Conservation (phyloP, 1,140 invertebrate species). For the Pararge aegeria region DNA sequence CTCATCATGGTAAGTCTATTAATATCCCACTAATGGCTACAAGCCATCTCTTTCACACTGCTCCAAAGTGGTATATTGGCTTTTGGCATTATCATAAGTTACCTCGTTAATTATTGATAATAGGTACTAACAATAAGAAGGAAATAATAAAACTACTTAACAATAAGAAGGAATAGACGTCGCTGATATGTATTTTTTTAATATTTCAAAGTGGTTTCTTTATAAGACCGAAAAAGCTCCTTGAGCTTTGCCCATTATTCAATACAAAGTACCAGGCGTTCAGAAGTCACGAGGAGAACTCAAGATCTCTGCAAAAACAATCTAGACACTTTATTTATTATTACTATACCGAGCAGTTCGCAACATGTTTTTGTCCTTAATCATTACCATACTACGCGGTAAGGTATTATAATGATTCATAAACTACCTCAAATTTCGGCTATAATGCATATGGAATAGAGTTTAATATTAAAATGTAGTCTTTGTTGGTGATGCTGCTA, state of each 20-base stretch:
- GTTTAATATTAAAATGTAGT: background rate
- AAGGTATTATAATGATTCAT: background rate
- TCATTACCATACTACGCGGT: background rate
- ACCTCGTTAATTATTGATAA: too few relatives aligned
- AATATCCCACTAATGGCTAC: too few relatives aligned
- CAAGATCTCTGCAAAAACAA: constrained; percentile 16
- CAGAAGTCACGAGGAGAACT: constrained; percentile 21
- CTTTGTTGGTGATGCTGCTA: background rate
- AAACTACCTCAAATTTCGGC: background rate
- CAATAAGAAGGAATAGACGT: too few relatives aligned
- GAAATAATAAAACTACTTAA: too few relatives aligned
- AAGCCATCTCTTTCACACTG: too few relatives aligned
- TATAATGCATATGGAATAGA: background rate
- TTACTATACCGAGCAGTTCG: constrained; percentile 10
- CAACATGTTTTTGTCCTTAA: constrained; percentile 26
- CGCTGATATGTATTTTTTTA: too few relatives aligned
- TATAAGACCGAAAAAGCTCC: too few relatives aligned
- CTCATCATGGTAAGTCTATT: too few relatives aligned
- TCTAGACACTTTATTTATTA: constrained; percentile 20
- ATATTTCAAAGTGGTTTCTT: too few relatives aligned
- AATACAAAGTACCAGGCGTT: constrained; percentile 22
- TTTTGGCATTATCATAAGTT: too few relatives aligned
- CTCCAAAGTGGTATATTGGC: too few relatives aligned
- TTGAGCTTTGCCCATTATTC: constrained; percentile 14
- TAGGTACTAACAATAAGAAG: too few relatives aligned